Evolutionary conservation across 2,888 invertebrate genomes (phyloP).

Genomic region (Hylaea fasciaria): DNA sequence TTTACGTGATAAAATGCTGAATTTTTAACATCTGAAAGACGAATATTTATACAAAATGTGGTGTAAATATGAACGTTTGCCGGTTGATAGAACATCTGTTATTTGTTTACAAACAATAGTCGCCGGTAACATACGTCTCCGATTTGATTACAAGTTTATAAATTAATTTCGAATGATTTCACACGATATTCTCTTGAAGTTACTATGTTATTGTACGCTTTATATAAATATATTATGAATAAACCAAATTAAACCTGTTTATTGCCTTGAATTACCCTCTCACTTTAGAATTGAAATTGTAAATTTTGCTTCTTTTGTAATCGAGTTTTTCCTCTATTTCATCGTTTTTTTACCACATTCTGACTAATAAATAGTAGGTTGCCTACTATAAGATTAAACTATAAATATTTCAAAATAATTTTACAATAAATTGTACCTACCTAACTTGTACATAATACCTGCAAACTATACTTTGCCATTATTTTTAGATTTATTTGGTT

Average conservation of each 20-base stretch:
- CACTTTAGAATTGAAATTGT: not conserved
- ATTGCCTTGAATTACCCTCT: not conserved
- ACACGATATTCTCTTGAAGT: constrained; percentile 1
- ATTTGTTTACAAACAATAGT: constrained; percentile 82
- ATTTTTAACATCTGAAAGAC: constrained; percentile 46
- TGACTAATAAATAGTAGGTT: no score
- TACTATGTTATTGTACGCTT: not conserved
- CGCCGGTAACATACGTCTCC: constrained; percentile 62
- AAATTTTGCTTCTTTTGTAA: not conserved
- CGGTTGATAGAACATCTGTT: constrained; percentile 71
- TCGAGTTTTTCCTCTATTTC: no score
- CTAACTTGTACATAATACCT: no score
- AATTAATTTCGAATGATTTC: constrained; percentile 16
- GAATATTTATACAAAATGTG: constrained; percentile 48
- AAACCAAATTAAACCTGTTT: not conserved
- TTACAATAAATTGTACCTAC: no score
- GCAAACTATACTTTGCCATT: no score
- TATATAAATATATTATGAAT: constrained; percentile 1
- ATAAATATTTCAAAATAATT: no score
- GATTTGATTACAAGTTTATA: constrained; percentile 38
- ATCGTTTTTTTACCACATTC: no score
- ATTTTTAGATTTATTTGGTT: no score
- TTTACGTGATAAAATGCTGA: constrained; percentile 40
- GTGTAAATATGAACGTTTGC: constrained; percentile 43
- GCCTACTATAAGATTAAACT: no score